Evolutionary conservation across 2,113 vertebrate species (phyloP).

Genomic region (Zosterops japonicus): DNA sequence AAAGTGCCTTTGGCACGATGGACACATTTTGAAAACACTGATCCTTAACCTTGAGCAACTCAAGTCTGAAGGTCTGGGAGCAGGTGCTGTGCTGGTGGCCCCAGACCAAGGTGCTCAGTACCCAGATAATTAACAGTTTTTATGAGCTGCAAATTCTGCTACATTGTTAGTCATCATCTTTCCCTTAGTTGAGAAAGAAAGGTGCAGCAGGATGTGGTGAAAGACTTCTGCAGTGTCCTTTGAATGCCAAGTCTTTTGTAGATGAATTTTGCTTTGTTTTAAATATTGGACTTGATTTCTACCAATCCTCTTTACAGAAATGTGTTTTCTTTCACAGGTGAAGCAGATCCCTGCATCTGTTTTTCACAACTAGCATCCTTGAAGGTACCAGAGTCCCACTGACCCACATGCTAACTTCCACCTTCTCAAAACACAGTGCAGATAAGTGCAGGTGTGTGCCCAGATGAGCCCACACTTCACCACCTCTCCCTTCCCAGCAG

Average conservation of each 20-base stretch:
- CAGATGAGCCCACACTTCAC: accelerated
- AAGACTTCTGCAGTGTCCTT: neutral
- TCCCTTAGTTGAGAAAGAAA: neutral
- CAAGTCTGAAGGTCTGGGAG: neutral
- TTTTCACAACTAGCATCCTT: neutral
- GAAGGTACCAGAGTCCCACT: accelerated
- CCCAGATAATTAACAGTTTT: neutral
- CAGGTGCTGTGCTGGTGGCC: accelerated
- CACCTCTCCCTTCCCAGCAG: neutral
- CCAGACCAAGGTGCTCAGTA: neutral
- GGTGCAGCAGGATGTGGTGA: neutral
- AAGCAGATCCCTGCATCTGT: neutral
- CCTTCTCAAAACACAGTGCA: neutral
- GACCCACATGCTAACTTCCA: neutral
- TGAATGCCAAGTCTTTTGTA: neutral
- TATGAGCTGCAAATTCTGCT: neutral
- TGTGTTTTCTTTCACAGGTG: neutral
- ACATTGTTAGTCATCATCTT: neutral
- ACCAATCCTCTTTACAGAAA: neutral
- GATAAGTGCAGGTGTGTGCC: accelerated
- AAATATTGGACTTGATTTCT: neutral
- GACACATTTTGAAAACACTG: neutral
- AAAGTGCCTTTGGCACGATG: neutral
- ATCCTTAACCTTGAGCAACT: neutral
- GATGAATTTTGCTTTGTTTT: neutral